Evolutionary conservation across 2,888 invertebrate genomes (phyloP).

Genomic region (Drosophila antonietae): DNA sequence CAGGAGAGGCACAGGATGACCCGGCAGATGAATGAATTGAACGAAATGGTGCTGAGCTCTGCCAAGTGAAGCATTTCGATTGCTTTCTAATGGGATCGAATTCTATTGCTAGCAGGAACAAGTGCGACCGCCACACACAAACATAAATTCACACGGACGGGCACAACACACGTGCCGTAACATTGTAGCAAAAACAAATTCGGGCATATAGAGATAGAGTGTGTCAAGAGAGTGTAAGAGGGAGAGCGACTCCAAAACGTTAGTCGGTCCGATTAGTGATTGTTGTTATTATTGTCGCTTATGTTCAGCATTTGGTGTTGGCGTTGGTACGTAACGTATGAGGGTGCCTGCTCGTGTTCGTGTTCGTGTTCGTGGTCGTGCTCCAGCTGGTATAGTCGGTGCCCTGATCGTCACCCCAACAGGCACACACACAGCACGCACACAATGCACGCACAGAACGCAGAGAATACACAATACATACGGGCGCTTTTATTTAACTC

Average conservation of each 20-base stretch:
- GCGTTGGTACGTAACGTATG: neutral
- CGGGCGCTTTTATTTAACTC: constrained; percentile 13
- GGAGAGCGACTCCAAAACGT: neutral
- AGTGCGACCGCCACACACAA: neutral
- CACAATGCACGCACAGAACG: constrained; percentile 10
- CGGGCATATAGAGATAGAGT: neutral
- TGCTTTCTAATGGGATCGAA: constrained; percentile 31
- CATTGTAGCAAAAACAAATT: neutral
- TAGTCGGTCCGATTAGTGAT: constrained; percentile 29
- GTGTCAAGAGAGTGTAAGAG: too few species aligned
- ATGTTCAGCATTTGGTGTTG: constrained; percentile 3
- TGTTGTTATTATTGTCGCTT: constrained; percentile 34
- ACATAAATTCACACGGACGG: constrained; percentile 9
- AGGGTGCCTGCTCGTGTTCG: neutral
- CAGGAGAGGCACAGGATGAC: neutral
- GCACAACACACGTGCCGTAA: neutral
- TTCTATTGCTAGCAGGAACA: neutral
- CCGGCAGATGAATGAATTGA: constrained; percentile 39
- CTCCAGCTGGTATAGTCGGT: neutral
- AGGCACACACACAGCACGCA: constrained; percentile 2
- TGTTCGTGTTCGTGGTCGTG: neutral
- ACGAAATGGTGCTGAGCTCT: constrained; percentile 20
- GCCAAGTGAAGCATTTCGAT: constrained; percentile 32
- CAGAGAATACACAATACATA: constrained; percentile 11
- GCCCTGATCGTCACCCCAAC: constrained; percentile 8